Base-by-base conservation (phyloP, 1,140 invertebrate species). In the Trichoplusia ni region DNA sequence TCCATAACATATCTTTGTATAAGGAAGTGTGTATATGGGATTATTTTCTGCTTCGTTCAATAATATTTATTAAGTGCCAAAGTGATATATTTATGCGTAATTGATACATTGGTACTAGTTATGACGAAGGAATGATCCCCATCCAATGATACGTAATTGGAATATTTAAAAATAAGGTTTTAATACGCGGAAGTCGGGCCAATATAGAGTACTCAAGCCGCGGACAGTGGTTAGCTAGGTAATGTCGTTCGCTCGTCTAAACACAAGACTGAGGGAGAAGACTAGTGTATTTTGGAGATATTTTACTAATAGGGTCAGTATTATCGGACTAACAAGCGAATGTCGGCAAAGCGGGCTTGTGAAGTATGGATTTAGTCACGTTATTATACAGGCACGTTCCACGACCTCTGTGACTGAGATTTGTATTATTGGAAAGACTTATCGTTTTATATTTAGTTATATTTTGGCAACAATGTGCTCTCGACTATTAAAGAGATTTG, bases 221-320 rank as follows among this genome's bases (percentile, higher is more conserved):
- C 38, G 4, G 42, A 21, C 8, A 44, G 25, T 31, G 14, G 23
- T 8, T 59, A 46, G 42, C 4, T 46, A 21, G 25, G 37, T 37
- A 58, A 33, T 44, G 53, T 40, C 49, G 21, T 60, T 47, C 42
- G 49, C 19, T 64, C 60, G 31, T 42, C 37, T 40, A 27, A 11
- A 40, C 18, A 31, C n/a, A 68, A 72, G 65, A 73, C 70, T 69
- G 70, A 73, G 49, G 49, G 40, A 66, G 23, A 61, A 73, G 66
- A 72, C 70, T 72, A 62, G 18, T 27, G 61, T 62, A 66, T 72
- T 69, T 35, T 64, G 49, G 13, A 42, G 16, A 53, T 23, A 11
- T 42, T 51, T 63, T 51, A 29, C 9, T 25, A 8, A 18, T n/a
- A n/a, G 21, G 23, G 9, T 18, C 37, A 54, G 51, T 54, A 54